A percentile compares a stretch with the other conserved stretches of the same genome.
These are phyloP conservation scores for Addax nasomaculatus DNA, from an alignment of 2,113 vertebrate species.

Conservation along the genomic window DNA sequence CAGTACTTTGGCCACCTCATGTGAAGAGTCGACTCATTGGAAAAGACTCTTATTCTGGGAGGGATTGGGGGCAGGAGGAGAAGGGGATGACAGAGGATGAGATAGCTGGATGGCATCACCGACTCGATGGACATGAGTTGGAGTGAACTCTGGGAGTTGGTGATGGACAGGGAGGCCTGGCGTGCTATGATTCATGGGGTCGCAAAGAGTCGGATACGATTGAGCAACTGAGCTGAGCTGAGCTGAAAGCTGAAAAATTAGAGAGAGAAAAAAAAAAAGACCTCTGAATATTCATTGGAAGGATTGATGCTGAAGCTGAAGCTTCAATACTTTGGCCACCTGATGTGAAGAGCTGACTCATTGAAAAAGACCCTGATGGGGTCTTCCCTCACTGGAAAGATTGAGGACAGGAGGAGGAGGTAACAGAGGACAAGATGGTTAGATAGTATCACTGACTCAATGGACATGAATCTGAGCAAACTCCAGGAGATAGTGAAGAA, in stretches of 20 bases:
- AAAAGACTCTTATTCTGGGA: no score
- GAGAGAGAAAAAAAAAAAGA: not conserved
- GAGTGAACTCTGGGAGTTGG: no score
- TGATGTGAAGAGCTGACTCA: not conserved
- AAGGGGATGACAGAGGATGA: no score
- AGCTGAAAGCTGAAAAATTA: not conserved
- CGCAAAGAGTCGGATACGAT: fast-evolving
- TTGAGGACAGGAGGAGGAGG: not conserved
- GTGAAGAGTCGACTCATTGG: no score
- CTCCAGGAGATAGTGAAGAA: not conserved
- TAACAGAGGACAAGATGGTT: not conserved
- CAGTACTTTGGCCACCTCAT: no score
- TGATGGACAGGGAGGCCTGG: no score
- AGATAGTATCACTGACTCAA: not conserved
- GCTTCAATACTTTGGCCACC: not conserved
- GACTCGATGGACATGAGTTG: no score
- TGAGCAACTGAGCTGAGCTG: no score
- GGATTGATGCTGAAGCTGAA: not conserved
- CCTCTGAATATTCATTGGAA: not conserved
- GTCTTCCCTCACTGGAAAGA: not conserved
- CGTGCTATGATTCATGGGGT: no score
- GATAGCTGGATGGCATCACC: no score
- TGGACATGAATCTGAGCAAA: not conserved
- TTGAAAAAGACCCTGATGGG: not conserved
- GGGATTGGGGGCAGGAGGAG: no score